Percentiles rank a stretch among this genome's conserved stretches.
Evolutionary conservation across 2,113 vertebrate species (phyloP).

Genomic region (Peucedramus taeniatus): DNA sequence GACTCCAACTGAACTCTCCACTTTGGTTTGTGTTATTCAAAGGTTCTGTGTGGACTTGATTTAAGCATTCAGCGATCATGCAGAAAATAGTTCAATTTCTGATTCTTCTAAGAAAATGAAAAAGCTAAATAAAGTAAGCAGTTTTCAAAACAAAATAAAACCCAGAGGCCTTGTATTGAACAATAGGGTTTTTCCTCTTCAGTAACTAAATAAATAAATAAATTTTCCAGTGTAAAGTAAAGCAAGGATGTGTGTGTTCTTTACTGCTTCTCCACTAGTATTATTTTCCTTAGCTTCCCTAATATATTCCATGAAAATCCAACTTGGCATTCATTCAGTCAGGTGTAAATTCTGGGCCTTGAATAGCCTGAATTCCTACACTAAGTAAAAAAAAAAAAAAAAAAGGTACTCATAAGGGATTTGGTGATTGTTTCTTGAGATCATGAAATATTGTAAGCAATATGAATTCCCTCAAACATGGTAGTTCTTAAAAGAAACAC

Average conservation of each 20-base stretch:
- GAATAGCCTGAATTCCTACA: neutral
- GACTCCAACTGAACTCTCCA: neutral
- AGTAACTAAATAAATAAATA: neutral
- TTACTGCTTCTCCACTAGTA: neutral
- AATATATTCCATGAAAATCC: neutral
- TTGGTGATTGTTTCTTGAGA: neutral
- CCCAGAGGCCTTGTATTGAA: neutral
- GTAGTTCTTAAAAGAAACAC: neutral
- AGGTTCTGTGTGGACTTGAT: neutral
- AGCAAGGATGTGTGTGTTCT: neutral
- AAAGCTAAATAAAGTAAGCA: neutral
- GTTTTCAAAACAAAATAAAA: neutral
- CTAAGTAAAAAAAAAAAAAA: neutral
- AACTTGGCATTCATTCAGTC: neutral
- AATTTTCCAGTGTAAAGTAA: neutral
- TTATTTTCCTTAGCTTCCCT: neutral
- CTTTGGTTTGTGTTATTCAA: neutral
- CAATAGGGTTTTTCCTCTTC: neutral
- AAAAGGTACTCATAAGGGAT: neutral
- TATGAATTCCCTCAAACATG: neutral
- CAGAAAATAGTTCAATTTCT: neutral
- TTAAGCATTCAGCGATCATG: neutral
- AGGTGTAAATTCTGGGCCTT: neutral
- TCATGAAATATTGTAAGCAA: neutral
- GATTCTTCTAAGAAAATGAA: neutral